These are phyloP conservation scores for Psylliodes chrysocephalus DNA, from an alignment of 2,888 invertebrate genomes.

Conservation along the genomic window DNA sequence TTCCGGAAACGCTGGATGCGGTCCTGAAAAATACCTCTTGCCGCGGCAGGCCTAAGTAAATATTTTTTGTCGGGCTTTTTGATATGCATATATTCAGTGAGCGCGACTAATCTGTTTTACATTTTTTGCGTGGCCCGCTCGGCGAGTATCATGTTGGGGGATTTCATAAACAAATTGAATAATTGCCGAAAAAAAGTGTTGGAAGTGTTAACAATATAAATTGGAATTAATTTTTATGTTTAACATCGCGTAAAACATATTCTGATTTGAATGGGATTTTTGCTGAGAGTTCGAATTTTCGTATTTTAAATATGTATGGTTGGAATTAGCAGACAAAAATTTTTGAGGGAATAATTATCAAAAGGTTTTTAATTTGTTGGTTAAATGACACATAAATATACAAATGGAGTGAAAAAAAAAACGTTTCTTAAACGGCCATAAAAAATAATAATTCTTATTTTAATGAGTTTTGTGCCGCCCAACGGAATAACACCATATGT, in stretches of 20 bases:
- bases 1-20: not conserved
- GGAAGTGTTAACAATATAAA: conserved; percentile 17
- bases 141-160: not conserved
- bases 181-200: conserved; percentile 12
- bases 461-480: too few relatives aligned
- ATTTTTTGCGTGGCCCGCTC: conserved; percentile 5
- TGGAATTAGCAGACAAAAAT: too few relatives aligned
- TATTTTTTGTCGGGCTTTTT: conserved; percentile 7
- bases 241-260: not conserved
- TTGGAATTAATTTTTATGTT: conserved; percentile 15
- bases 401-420: too few relatives aligned
- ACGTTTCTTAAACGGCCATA: too few relatives aligned
- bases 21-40: not conserved
- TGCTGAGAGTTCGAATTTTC: too few relatives aligned
- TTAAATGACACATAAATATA: too few relatives aligned
- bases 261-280: not conserved
- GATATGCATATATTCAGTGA: conserved; percentile 8
- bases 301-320: too few relatives aligned
- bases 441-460: too few relatives aligned
- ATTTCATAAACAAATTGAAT: conserved; percentile 11
- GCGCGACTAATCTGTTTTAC: conserved; percentile 22
- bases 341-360: too few relatives aligned
- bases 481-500: too few relatives aligned
- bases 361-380: too few relatives aligned
- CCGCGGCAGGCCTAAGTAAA: not conserved